phyloP scores from a whole-genome alignment of 35 echinoderm and acorn worm genomes.

The Lytechinus pictus region DNA sequence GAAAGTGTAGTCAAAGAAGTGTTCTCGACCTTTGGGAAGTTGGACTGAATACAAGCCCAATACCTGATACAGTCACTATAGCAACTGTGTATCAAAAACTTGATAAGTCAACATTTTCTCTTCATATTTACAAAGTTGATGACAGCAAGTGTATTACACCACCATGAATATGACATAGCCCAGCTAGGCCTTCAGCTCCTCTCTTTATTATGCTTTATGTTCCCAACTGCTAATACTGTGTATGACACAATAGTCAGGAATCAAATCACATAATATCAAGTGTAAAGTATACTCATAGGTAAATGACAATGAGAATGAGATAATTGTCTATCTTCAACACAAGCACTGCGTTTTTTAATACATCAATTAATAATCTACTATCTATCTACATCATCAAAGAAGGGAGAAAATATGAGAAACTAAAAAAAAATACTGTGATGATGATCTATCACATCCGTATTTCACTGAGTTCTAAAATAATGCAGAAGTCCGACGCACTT shows the following conservation, averaged over 20 bases:
- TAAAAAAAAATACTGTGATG: not conserved
- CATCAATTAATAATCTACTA: not conserved
- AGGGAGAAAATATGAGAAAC: not conserved
- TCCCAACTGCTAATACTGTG: too few relatives aligned
- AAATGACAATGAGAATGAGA: too few relatives aligned
- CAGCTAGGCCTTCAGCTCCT: too few relatives aligned
- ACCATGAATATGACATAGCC: too few relatives aligned
- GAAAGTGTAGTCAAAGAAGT: not conserved
- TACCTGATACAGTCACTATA: not conserved
- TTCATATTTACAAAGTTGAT: too few relatives aligned
- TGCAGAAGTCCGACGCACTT: not conserved
- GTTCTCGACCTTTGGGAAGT: not conserved
- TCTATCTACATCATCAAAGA: not conserved
- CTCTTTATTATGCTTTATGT: too few relatives aligned
- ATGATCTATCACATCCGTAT: not conserved
- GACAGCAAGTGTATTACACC: too few relatives aligned
- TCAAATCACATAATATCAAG: too few relatives aligned
- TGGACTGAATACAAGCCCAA: not conserved
- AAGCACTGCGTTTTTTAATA: not conserved
- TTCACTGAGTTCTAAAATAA: not conserved
- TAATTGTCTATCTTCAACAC: too few relatives aligned
- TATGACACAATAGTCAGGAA: too few relatives aligned
- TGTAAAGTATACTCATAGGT: too few relatives aligned
- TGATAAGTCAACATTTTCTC: not conserved
- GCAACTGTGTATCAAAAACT: not conserved